A percentile compares a stretch with the other conserved stretches of the same genome.
phyloP scores from a whole-genome alignment of 2,113 vertebrate genomes.

The Eudyptes chrysolophus region DNA sequence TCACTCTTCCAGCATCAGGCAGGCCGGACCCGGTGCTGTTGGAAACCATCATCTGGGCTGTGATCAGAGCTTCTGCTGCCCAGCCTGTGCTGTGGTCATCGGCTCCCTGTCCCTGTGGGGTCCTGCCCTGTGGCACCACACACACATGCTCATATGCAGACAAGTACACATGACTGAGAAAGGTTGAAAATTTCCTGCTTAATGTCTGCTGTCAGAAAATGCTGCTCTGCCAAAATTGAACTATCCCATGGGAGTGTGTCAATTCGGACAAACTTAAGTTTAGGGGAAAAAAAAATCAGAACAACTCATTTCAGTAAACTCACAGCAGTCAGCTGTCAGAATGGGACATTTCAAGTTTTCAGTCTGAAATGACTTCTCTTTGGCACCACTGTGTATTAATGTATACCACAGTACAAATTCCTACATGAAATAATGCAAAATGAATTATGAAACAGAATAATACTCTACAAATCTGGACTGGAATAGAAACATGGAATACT shows the following conservation, averaged over 20 bases:
- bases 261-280: background rate
- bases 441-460: background rate
- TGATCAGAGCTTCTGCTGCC: background rate
- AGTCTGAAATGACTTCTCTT: slow-evolving; percentile 13
- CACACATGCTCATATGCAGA: background rate
- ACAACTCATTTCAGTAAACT: slow-evolving; percentile 16
- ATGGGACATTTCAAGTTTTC: background rate
- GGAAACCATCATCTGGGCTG: background rate
- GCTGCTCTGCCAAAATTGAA: background rate
- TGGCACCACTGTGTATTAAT: background rate
- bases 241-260: background rate
- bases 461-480: background rate
- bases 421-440: background rate
- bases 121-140: background rate
- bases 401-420: background rate
- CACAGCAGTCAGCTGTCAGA: slow-evolving; percentile 30
- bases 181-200: background rate
- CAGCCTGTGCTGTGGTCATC: accelerated
- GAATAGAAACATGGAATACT: background rate
- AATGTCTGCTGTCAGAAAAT: background rate
- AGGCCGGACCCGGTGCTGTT: background rate
- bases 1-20: background rate
- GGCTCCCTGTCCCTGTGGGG: background rate
- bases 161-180: background rate
- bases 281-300: background rate